A percentile compares a stretch with the other conserved stretches of the same genome.
These are phyloP conservation scores for Halocaridina rubra DNA, from an alignment of 2,888 invertebrate genomes.

Conservation along the genomic window DNA sequence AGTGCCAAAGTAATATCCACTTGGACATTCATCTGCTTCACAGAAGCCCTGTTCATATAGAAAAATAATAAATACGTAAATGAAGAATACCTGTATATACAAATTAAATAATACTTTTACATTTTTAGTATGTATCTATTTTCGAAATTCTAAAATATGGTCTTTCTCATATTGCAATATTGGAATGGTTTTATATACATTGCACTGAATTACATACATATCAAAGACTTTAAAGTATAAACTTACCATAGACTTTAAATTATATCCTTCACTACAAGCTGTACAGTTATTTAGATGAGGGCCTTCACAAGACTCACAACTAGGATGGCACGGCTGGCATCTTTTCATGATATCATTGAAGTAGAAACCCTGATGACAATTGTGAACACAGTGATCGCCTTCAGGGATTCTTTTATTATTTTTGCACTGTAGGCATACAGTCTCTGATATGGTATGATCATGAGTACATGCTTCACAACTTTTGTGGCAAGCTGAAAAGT, in stretches of 20 bases:
- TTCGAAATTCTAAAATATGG: too few relatives aligned
- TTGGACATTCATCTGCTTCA: conserved; percentile 24
- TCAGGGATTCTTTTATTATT: background rate
- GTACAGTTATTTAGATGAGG: conserved; percentile 16
- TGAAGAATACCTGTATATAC: too few relatives aligned
- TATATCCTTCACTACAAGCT: conserved; percentile 21
- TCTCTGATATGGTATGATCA: background rate
- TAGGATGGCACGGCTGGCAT: conserved; percentile 11
- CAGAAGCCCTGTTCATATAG: conserved; percentile 39
- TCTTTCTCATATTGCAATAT: too few relatives aligned
- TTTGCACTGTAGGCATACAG: conserved; percentile 48
- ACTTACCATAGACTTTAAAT: background rate
- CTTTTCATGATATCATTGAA: background rate
- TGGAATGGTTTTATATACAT: too few relatives aligned
- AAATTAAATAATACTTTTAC: too few relatives aligned
- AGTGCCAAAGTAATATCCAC: conserved; percentile 25
- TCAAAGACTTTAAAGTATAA: too few relatives aligned
- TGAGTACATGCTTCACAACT: conserved; percentile 24
- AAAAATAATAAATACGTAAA: background rate
- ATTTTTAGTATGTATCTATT: too few relatives aligned
- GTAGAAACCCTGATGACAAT: conserved; percentile 39
- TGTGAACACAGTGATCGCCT: conserved; percentile 35
- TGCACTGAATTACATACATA: too few relatives aligned
- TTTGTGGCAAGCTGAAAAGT: conserved; percentile 28
- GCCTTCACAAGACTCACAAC: conserved; percentile 37